Base-by-base conservation (phyloP, 2,113 vertebrate species). In the Ascaphus truei region DNA sequence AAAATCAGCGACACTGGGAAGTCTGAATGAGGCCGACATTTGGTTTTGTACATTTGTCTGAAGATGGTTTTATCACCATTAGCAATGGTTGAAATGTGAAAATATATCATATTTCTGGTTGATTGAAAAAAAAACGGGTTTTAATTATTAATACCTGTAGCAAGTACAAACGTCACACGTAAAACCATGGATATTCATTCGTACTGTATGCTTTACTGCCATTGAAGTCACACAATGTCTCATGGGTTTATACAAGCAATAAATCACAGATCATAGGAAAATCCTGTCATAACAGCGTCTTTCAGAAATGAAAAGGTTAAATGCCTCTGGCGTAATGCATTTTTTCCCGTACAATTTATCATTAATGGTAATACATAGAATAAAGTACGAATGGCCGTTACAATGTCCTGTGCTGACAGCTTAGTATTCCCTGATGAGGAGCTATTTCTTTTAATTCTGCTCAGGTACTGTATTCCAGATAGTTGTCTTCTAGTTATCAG, bases 401-500 rank as follows among this genome's bases (percentile, higher is more conserved):
- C 9, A 31, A n/a, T 26, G 7, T 39, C 15, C 43, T 47, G 7
- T 43, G 25, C 25, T 43, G 50, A 30, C 34, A 55, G 50, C 37
- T 26, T 5, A 20, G 7, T 61, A 41, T 61, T 61, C 55, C 55
- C 56, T 25, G 7, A 25, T 47, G 53, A 8, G 11, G 53, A 8
- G 11, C 22, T 29, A 10, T 51, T 60, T 9, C 30, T 31, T 25
- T n/a, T 61, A 39, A 59, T n/a, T 10, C 23, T 27, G 12, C 26
- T 61, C 15, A 52, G 31, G 4, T 20, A 41, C 61, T 71, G 4
- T 20, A 41, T 71, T 71, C 37, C 66, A 29, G 22, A 58, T 50
- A 26, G 15, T 30, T 61, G 34, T 59, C 67, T 60, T 20, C 45
- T 30, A 60, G 45, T 29, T 73, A 78, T 76, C 65, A 36, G 73